Percentiles rank a stretch among this genome's conserved stretches.
Conservation (phyloP, 2,113 vertebrate species). For the Zootoca vivipara region DNA sequence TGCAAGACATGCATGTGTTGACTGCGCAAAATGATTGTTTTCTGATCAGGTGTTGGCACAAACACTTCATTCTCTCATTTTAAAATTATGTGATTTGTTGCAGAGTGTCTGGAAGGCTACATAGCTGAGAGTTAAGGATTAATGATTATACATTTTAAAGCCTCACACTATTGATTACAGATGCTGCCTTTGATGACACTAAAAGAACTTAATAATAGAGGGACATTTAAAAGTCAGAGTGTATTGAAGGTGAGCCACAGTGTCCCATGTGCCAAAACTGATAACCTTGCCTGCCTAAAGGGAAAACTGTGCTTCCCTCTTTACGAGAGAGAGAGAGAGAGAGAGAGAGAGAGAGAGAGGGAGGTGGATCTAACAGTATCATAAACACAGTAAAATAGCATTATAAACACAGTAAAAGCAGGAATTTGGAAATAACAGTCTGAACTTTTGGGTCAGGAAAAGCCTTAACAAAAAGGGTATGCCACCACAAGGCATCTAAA, state of each 20-base stretch:
- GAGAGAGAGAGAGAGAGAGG: too few species aligned
- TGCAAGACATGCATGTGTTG: not conserved
- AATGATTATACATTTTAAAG: conserved; percentile 22
- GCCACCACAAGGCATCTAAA: too few species aligned
- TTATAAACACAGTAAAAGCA: too few species aligned
- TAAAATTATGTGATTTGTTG: conserved; percentile 2
- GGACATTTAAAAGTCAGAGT: not conserved
- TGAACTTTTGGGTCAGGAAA: too few species aligned
- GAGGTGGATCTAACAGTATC: too few species aligned
- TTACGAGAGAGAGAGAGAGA: too few species aligned
- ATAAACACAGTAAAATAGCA: too few species aligned
- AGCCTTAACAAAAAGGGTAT: too few species aligned
- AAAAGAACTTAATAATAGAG: not conserved
- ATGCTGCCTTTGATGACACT: conserved; percentile 4
- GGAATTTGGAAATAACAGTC: too few species aligned
- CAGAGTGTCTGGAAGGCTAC: not conserved
- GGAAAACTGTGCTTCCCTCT: not conserved
- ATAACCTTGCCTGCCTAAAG: not conserved
- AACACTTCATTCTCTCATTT: conserved; percentile 8
- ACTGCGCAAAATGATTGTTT: conserved; percentile 1
- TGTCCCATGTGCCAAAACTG: not conserved
- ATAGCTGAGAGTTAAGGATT: conserved; percentile 7
- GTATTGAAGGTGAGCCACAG: not conserved
- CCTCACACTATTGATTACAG: conserved; percentile 3
- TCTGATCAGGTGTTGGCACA: conserved; percentile 4